Percentiles rank a stretch among this genome's conserved stretches.
phyloP scores from a whole-genome alignment of 2,113 vertebrate genomes.

The Corythaixoides concolor region DNA sequence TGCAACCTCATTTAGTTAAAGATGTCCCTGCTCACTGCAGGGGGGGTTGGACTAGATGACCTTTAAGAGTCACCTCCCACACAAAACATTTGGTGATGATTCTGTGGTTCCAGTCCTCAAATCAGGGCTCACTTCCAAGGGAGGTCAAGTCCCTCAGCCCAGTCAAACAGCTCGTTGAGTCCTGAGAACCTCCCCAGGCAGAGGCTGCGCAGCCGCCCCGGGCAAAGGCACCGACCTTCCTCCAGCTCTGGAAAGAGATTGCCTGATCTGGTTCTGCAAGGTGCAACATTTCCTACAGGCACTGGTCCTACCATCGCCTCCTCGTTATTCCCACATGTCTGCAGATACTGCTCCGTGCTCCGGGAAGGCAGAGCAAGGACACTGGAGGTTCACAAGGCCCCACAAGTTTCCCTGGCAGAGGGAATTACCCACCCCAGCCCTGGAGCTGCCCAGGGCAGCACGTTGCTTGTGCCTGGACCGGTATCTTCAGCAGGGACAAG shows the following conservation, averaged over 20 bases:
- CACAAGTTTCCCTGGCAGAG: neutral
- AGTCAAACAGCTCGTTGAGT: rapidly evolving
- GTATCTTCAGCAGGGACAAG: neutral
- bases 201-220: neutral
- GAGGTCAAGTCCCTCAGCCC: neutral
- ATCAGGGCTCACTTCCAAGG: neutral
- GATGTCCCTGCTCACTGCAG: neutral
- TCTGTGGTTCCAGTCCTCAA: neutral
- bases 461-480: neutral
- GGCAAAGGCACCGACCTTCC: neutral
- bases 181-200: neutral
- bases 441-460: neutral
- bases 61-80: neutral
- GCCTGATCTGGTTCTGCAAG: rapidly evolving
- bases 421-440: neutral
- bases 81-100: neutral
- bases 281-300: neutral
- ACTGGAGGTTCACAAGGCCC: rapidly evolving
- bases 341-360: neutral
- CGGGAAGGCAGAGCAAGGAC: neutral
- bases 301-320: neutral
- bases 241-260: neutral
- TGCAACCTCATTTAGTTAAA: neutral
- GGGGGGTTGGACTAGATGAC: neutral
- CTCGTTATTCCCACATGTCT: rapidly evolving